These are phyloP conservation scores for Trachymyrmex cornetzi DNA, from an alignment of 1,140 invertebrate genomes.

Conservation along the genomic window DNA sequence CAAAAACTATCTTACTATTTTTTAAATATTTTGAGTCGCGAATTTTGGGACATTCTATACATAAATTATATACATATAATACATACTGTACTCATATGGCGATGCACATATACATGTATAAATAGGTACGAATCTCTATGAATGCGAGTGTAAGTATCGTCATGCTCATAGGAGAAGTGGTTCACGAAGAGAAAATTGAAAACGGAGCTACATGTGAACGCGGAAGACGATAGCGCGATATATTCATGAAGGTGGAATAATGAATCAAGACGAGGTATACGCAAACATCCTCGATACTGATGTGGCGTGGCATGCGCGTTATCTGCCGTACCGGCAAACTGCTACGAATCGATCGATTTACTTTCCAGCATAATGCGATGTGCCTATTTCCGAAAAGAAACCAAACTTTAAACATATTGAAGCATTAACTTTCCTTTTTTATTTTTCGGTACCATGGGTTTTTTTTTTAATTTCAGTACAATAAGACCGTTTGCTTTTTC, in stretches of 20 bases:
- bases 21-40: too few relatives aligned
- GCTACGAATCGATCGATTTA: constrained; percentile 47
- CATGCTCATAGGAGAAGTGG: constrained; percentile 40
- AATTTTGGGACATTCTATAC: too few relatives aligned
- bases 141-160: constrained; percentile 17
- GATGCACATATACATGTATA: background rate
- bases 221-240: constrained; percentile 70
- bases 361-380: constrained; percentile 26
- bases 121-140: background rate
- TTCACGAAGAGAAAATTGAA: constrained; percentile 74
- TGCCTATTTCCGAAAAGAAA: background rate
- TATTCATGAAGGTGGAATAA: constrained; percentile 69
- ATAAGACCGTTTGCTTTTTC: background rate
- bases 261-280: constrained; percentile 59
- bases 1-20: too few relatives aligned
- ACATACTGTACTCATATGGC: too few relatives aligned
- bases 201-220: constrained; percentile 68
- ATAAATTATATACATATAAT: background rate
- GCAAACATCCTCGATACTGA: background rate
- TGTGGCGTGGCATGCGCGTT: constrained; percentile 23
- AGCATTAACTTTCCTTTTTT: background rate
- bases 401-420: background rate
- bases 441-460: background rate
- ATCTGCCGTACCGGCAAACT: constrained; percentile 51
- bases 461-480: background rate